Evolutionary conservation across 2,888 invertebrate species (phyloP).

Genomic region (Pollenia labialis): DNA sequence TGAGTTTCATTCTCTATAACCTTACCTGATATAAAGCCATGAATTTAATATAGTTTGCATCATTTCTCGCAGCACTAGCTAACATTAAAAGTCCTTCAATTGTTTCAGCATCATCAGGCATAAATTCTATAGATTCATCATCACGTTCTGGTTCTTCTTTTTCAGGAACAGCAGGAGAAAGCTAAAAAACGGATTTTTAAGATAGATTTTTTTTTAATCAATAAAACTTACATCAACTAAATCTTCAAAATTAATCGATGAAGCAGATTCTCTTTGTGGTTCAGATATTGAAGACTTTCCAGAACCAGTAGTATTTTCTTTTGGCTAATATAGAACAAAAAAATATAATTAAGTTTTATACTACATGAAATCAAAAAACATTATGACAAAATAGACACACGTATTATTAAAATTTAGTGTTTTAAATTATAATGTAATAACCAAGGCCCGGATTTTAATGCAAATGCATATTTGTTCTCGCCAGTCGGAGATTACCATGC

Average conservation of each 20-base stretch:
- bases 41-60: conserved; percentile 81
- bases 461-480: no score
- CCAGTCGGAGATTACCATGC: no score
- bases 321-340: conserved; percentile 37
- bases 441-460: no score
- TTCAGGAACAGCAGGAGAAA: conserved; percentile 47
- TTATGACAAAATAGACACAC: background rate
- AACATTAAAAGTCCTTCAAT: conserved; percentile 82
- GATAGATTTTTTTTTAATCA: background rate
- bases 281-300: conserved; percentile 55
- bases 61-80: conserved; percentile 81
- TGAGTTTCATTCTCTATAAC: background rate
- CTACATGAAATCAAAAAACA: background rate
- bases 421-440: no score
- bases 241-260: conserved; percentile 55
- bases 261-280: conserved; percentile 49
- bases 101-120: conserved; percentile 74
- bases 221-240: conserved; percentile 56
- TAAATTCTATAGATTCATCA: conserved; percentile 75
- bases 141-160: conserved; percentile 74
- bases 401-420: no score
- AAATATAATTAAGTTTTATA: no score
- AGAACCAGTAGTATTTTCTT: conserved; percentile 38
- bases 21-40: conserved; percentile 83
- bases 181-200: background rate